phyloP scores from a whole-genome alignment of 2,797 vertebrate genomes.

The Pipistrellus kuhlii region DNA sequence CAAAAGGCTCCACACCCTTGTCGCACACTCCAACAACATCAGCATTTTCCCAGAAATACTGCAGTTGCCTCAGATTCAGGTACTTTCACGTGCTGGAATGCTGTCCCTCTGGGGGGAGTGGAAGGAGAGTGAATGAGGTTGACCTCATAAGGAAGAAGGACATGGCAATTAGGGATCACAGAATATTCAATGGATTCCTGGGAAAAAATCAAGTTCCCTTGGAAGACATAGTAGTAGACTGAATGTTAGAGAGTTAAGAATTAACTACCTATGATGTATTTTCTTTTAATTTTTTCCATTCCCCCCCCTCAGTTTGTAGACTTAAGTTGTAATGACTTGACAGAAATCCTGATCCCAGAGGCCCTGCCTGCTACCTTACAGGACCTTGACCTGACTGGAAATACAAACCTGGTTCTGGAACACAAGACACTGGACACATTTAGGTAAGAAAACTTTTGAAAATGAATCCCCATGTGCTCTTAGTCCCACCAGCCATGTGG shows the following conservation, averaged over 20 bases:
- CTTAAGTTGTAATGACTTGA: slow-evolving; percentile 97
- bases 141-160: not conserved
- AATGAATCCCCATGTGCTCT: not conserved
- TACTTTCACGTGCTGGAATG: slow-evolving; percentile 75
- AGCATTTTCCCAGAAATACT: slow-evolving; percentile 97
- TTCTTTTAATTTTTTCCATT: slow-evolving; percentile 69
- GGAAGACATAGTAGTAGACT: slow-evolving; percentile 22
- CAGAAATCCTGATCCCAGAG: slow-evolving; percentile 95
- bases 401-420: slow-evolving; percentile 94
- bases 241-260: slow-evolving; percentile 47
- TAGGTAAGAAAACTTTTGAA: slow-evolving; percentile 89
- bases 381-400: slow-evolving; percentile 96
- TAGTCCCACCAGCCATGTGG: not conserved
- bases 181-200: slow-evolving; percentile 10
- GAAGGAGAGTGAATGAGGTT: not conserved
- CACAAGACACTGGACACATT: slow-evolving; percentile 97
- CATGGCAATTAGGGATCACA: not conserved
- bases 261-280: slow-evolving; percentile 61
- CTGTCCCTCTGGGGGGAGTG: not conserved
- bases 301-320: slow-evolving; percentile 92
- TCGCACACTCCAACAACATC: slow-evolving; percentile 96
- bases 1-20: slow-evolving; percentile 95
- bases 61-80: slow-evolving; percentile 96
- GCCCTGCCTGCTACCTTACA: slow-evolving; percentile 93
- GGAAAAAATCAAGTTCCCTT: slow-evolving; percentile 43